A percentile compares a stretch with the other conserved stretches of the same genome.
Evolutionary conservation across 23 tunicate genomes (phyloP).

Genomic region (Trididemnum nubilum): DNA sequence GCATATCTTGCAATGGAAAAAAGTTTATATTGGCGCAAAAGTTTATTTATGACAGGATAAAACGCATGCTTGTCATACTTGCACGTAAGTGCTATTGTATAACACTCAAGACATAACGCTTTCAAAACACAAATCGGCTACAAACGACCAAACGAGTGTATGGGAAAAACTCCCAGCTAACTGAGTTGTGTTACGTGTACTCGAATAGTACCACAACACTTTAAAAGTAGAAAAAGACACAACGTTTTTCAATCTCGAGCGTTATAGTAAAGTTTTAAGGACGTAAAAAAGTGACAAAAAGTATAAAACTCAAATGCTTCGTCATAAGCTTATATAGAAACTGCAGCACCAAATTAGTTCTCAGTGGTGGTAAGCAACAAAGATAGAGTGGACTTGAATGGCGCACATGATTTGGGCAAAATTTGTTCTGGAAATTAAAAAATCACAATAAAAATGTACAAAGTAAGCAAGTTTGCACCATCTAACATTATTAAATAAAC

Average conservation of each 20-base stretch:
- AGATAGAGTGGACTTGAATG: background rate
- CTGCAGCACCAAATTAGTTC: too few species aligned
- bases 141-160: background rate
- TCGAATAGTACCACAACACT: too few species aligned
- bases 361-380: background rate
- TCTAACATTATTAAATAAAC: background rate
- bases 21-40: too few species aligned
- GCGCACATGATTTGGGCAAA: background rate
- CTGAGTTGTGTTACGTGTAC: too few species aligned
- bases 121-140: background rate
- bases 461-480: background rate
- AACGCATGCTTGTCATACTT: background rate
- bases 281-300: conserved; percentile 15
- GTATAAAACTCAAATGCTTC: background rate
- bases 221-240: background rate
- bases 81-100: background rate
- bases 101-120: background rate
- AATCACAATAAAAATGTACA: background rate
- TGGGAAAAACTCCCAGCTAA: too few species aligned
- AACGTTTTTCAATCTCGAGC: background rate
- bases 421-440: too few species aligned
- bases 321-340: background rate
- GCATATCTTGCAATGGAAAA: too few species aligned
- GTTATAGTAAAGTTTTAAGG: background rate
- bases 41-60: conserved; percentile 6